Base-by-base conservation (phyloP, 92 coral and sea anemone genomes). In the Montipora capitata region DNA sequence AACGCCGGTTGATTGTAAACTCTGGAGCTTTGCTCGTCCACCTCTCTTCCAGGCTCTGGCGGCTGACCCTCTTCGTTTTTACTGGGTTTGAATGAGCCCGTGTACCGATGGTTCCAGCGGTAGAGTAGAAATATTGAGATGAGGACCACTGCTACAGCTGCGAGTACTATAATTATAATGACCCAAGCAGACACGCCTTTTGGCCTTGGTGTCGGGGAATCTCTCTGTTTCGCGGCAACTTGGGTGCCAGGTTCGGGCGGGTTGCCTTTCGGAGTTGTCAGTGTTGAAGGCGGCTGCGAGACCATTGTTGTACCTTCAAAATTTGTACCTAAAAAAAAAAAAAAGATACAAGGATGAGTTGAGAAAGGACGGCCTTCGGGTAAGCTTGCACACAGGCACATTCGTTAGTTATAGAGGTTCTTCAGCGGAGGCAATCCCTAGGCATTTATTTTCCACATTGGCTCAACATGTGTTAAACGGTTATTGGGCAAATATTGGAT, bases 61-160 rank as follows among this genome's bases (percentile, higher is more conserved):
- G 48, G 15, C 27, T 83, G 87, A 43, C 71, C 79, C 48, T 83
- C 87, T 38, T 65, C 76, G 76, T 65, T 62, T 54, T 93, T 93
- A 56, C 79, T 86, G 61, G 96, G 96, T 57, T 93, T 93, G 80
- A 93, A 93, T 38, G 96, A 93, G 20, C 96, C 96, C 77, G 93
- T 74, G 77, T 93, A 93, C 59, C 96, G 88, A 76, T 85, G 91
- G 77, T 93, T 93, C 96, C 96, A 93, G 78, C 96, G 96, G 85
- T 93, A 93, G 14, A 93, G 89, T 14, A 93, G 49, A 62, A 89
- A 93, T 14, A 93, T 82, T 1, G 91, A 75, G 59, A 93, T 82
- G 3, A 85, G 66, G 41, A 93, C 94, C 39, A 92, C 83, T 1
- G 88, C 88, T 16, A 93, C 87, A n/a, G 96, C 96, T 10, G 91